Base-by-base conservation (phyloP, 2,113 vertebrate species). In the Diadophis punctatus region DNA sequence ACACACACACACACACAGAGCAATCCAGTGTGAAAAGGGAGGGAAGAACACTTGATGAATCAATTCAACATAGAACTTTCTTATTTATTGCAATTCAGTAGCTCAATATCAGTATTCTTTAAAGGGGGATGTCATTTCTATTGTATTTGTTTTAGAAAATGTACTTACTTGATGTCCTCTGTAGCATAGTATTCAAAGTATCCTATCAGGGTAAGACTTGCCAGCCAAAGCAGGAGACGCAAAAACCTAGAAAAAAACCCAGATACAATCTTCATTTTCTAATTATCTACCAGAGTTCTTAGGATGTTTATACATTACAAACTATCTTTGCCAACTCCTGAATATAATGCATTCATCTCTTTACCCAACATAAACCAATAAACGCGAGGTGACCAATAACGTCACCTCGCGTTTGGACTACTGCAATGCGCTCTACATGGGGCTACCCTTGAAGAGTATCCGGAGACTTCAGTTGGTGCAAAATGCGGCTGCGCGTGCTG, bases 201-300 rank as follows among this genome's bases (percentile, higher is more conserved):
- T 93, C 89, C 92, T 0, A 90, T 93, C 12, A 97, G 89, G 74
- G 90, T 93, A 48, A 56, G 0, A 2, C 96, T 48, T 90, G 93
- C 96, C 91, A 97, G 9, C 2, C 49, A 95, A 53, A 97, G 7
- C 87, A 16, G 91, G 90, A 95, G 56, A 92, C 93, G 0, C 0
- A 90, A 0, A 12, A 34, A 1, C 93, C 96, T 96, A 92, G 9
- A 80, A 94, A 93, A 87, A 89, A 91, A 94, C 18, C 0, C 85
- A 94, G 27, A 58, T 55, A 88, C 39, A 22, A n/a, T 20, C 20
- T 80, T 8, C 34, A 91, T 90, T 60, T 88, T 92, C 8, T 84
- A 89, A 55, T 80, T 18, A 25, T 46, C 68, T 56, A 84, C 20
- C n/a, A 56, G 20, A 92, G 53, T 9, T 46, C 25, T 55, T 85